Evolutionary conservation across 30 jellyfish, hydroid and myxozoan genomes (phyloP).

Genomic region (Turritopsis rubra): DNA sequence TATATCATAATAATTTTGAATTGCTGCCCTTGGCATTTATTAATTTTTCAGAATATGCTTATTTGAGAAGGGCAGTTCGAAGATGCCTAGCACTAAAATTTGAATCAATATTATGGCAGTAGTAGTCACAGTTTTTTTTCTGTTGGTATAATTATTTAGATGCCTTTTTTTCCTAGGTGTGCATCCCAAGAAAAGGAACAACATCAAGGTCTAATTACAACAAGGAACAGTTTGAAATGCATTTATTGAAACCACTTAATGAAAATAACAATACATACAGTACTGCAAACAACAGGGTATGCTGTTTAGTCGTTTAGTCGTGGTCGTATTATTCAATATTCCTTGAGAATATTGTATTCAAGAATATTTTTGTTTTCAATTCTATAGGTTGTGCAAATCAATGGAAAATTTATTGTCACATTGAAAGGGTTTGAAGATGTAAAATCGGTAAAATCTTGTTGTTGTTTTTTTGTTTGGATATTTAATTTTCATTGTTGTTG

Average conservation of each 20-base stretch:
- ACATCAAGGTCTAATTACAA: slow-evolving; percentile 50
- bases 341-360: not conserved
- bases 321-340: no score
- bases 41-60: no score
- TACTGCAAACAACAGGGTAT: slow-evolving; percentile 74
- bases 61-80: no score
- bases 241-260: slow-evolving; percentile 43
- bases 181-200: slow-evolving; percentile 92
- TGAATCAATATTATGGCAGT: not conserved
- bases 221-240: slow-evolving; percentile 55
- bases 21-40: no score
- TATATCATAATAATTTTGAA: not conserved
- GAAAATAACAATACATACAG: slow-evolving; percentile 37
- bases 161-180: slow-evolving; percentile 49
- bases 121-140: not conserved
- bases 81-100: no score
- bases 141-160: no score
- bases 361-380: not conserved
- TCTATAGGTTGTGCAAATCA: slow-evolving; percentile 52
- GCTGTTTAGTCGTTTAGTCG: no score
- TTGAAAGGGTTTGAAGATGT: slow-evolving; percentile 69
- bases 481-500: not conserved
- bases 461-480: not conserved
- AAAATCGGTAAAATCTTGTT: slow-evolving; percentile 47
- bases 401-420: slow-evolving; percentile 68